Evolutionary conservation across 2,888 invertebrate genomes (phyloP), one percentile per base, ranked within the genome.

Genomic region (Eupithecia subumbrata): DNA sequence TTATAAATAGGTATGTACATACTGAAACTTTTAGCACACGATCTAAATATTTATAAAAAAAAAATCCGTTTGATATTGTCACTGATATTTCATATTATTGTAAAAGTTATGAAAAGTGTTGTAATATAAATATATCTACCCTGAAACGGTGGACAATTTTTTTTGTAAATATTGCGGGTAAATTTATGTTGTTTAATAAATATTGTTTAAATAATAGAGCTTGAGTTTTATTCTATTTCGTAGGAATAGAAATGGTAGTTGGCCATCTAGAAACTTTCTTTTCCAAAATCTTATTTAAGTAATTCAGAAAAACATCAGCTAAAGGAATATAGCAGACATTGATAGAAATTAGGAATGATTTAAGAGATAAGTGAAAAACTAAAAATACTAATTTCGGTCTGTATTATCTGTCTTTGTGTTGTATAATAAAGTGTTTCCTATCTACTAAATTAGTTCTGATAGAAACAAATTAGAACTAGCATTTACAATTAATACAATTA

Each of bases 121-220:
- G 11, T 52, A 18, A 45, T 45, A 18, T 16, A 5, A 5, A 45
- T 5, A 45, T 16, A 43, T 14, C n/a, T 48, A 12, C 16, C 8
- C 30, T 63, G 25, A 63, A 30, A 30, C 14, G 63, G 63, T 60
- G n/a, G 43, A 12, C 12, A 45, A 18, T 18, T 18, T 56, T 14
- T 40, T 25, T 56, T 69, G 72, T 75, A 67, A 72, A 75, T 70
- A 76, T 69, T 56, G 34, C 30, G 52, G 43, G 40, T 66, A 12
- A 18, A 30, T 71, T 70, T 40, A n/a, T 37, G 56, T 64, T 70
- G 30, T 56, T 74, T 14, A 18, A 74, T 43, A 71, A 75, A 72
- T 48, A 52, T 69, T 60, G n/a, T 67, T 43, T n/a, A 64, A 64
- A 22, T 67, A 67, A 40, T 34, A 34, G 12, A 25, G 30, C 63